Evolutionary conservation across 2,888 invertebrate genomes (phyloP), one percentile per base, ranked within the genome.

Genomic region (Yponomeuta cagnagella): DNA sequence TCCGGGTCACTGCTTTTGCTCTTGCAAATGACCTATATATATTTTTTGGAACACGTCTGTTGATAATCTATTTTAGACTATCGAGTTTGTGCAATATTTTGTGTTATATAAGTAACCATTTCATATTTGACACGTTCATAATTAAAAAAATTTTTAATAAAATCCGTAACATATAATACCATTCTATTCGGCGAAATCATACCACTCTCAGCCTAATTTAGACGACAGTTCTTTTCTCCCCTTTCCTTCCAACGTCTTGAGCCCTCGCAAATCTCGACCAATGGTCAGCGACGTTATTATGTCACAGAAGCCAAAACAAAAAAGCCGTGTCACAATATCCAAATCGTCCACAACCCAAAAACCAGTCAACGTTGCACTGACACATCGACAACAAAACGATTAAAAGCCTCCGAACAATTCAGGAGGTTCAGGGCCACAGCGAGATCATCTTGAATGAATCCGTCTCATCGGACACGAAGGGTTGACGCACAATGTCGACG

Each of bases 401-500:
- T 67, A 67, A 67, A 67, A 67, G 67, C 31, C 67, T 67, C 15
- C 30, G 37, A 52, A 52, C 65, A 23, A 48, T 43, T 12, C 30
- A 15, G 31, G 10, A 48, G 65, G 80, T 76, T 85, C 87, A 86
- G 88, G 86, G 81, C 82, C 89, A 89, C 88, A 88, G 88, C 86
- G 87, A 89, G 87, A 89, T 89, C 88, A 85, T 82, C 81, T 80
- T 82, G 89, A 87, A 90, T 89, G 90, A 90, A 90, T 85, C 85
- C 84, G 84, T 85, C 85, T 78, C 81, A 83, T 85, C 87, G 85
- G 89, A 86, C 85, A 78, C 82, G 86, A 88, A 88, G 89, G 91
- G 91, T 87, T 89, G 86, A 58, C 52, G 87, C 80, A 84, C 91
- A 90, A 90, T 89, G 91, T 91, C 89, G 90, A 89, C 88, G 80